Percentiles rank a stretch among this genome's conserved stretches.
phyloP scores from a whole-genome alignment of 2,888 invertebrate species.

The Platycheirus albimanus region DNA sequence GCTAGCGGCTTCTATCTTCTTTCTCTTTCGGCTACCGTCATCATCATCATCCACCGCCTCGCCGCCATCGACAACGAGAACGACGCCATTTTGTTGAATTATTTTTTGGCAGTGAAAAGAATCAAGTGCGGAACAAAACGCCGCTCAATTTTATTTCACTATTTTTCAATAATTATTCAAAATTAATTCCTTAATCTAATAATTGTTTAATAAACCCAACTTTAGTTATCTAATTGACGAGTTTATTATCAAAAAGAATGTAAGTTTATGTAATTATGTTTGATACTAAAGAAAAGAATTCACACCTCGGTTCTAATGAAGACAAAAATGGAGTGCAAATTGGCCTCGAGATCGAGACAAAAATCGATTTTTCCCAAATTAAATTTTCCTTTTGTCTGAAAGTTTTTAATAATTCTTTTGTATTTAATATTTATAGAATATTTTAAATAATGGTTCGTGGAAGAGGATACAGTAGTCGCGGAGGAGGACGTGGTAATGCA shows the following conservation, averaged over 20 bases:
- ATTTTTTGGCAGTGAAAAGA: too few relatives aligned
- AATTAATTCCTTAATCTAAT: slow-evolving; percentile 3
- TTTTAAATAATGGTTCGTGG: slow-evolving; percentile 77
- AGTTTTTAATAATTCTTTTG: too few relatives aligned
- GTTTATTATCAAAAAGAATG: background rate
- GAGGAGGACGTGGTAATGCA: slow-evolving; percentile 77
- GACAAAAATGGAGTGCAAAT: too few relatives aligned
- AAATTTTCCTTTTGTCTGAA: too few relatives aligned
- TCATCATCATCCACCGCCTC: background rate
- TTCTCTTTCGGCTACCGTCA: background rate
- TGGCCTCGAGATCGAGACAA: background rate
- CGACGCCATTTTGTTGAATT: background rate
- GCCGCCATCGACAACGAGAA: too few relatives aligned
- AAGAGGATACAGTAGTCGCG: slow-evolving; percentile 78
- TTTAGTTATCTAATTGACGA: background rate
- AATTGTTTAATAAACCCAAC: background rate
- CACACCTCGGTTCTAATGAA: too few relatives aligned
- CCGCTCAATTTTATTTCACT: background rate
- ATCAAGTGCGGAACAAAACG: background rate
- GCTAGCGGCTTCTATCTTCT: background rate
- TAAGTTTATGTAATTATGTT: slow-evolving; percentile 19
- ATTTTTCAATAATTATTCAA: background rate
- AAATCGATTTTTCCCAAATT: slow-evolving; percentile 17
- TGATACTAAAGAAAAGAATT: slow-evolving; percentile 13
- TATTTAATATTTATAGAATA: slow-evolving; percentile 7